Evolutionary conservation across 2,888 invertebrate genomes (phyloP), one percentile per base, ranked within the genome.

Genomic region (Griposia aprilina): DNA sequence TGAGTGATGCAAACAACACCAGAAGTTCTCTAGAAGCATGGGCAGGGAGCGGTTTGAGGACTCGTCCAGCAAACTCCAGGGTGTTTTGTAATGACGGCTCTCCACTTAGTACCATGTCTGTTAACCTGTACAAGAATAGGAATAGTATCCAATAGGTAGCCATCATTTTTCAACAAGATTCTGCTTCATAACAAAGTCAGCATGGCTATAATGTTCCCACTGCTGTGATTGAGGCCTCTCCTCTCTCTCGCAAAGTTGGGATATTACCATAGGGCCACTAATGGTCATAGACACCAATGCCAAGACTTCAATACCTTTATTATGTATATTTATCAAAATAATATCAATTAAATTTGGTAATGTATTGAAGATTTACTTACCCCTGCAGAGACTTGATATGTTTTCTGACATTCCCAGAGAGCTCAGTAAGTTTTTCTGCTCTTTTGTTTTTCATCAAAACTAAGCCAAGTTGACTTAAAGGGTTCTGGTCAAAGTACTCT

Each of bases 401-500:
- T 93, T 98, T 98, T 80, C 98, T 97, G 5, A 98, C 97, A 93
- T 98, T 98, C 89, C 99, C 99, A 82, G 99, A 98, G 59, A 99
- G 96, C 87, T 99, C 99, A 66, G 98, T 98, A 8, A 99, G 95
- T 95, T 98, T 99, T 92, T 99, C 99, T 2, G 99, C 99, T 88
- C 99, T 97, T 94, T 99, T 99, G 92, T 99, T 99, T 91, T 98
- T 98, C 91, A 99, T 98, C 17, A 98, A 97, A 84, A 99, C 98
- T 59, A 99, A 97, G 45, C 99, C 99, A 85, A 99, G 96, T 95
- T 99, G 99, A 93, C 99, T 99, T 74, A 99, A 98, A 17, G 99
- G 99, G 95, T 99, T 99, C 94, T 99, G 99, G 95, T 99, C 99
- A 94, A 99, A 99, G 93, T 99, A 99, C 93, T 99, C 99, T 89